Evolutionary conservation across 2,113 vertebrate genomes (phyloP).

Genomic region (Megalops atlanticus): DNA sequence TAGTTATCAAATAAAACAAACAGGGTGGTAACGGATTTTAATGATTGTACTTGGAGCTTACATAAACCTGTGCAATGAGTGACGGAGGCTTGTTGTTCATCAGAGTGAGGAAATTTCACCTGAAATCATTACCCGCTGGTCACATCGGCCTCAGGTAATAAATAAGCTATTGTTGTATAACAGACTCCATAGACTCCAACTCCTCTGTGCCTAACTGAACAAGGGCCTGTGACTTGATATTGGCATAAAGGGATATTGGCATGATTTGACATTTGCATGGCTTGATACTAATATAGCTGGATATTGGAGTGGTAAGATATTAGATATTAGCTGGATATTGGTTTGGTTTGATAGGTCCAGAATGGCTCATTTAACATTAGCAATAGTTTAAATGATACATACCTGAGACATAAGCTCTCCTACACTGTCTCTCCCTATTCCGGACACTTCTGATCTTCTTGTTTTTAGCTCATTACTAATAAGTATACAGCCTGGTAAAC

Average conservation of each 20-base stretch:
- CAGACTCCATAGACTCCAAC: neutral
- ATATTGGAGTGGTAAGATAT: neutral
- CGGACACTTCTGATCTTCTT: no score
- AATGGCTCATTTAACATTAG: no score
- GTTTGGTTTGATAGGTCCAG: neutral
- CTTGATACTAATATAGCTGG: neutral
- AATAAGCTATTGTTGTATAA: conserved; percentile 41
- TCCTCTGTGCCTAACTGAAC: neutral
- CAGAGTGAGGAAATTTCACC: conserved; percentile 44
- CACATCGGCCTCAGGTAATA: conserved; percentile 49
- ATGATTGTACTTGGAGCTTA: conserved; percentile 52
- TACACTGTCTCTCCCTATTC: no score
- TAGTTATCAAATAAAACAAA: neutral
- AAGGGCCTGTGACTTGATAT: neutral
- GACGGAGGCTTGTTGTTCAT: conserved; percentile 53
- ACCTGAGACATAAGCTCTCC: no score
- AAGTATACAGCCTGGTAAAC: no score
- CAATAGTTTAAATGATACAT: no score
- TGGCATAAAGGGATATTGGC: no score
- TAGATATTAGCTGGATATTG: neutral
- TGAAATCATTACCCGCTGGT: conserved; percentile 50
- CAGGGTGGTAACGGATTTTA: conserved; percentile 14
- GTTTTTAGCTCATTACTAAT: no score
- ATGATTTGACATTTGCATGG: neutral
- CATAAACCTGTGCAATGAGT: conserved; percentile 46